A percentile compares a stretch with the other conserved stretches of the same genome.
phyloP scores from a whole-genome alignment of 2,113 vertebrate species.

The Erythrocercus mccallii region DNA sequence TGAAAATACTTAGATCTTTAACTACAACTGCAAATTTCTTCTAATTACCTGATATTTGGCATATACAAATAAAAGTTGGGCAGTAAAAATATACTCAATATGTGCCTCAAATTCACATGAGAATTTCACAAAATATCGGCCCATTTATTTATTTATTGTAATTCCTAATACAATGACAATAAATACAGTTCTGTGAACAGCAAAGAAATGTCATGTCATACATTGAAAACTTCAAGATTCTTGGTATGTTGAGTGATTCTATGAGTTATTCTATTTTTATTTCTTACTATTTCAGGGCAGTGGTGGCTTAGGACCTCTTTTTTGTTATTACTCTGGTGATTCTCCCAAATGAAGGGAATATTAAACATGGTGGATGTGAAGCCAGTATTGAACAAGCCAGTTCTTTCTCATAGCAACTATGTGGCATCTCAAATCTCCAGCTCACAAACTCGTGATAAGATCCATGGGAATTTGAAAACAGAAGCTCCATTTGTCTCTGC shows the following conservation, averaged over 20 bases:
- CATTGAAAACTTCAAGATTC: background rate
- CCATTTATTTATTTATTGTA: background rate
- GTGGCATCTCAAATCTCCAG: background rate
- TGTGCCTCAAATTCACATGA: accelerated
- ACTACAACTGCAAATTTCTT: background rate
- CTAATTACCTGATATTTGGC: background rate
- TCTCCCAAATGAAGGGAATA: background rate
- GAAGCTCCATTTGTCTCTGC: background rate
- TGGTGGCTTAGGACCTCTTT: background rate
- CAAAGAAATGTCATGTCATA: background rate
- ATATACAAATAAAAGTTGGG: background rate
- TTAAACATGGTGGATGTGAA: background rate
- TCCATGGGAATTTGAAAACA: background rate
- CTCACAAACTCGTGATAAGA: background rate
- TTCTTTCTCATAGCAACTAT: background rate
- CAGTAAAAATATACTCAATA: background rate
- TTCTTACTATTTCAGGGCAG: background rate
- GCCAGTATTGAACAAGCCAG: accelerated
- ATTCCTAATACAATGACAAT: background rate
- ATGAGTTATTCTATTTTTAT: background rate
- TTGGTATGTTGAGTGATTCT: background rate
- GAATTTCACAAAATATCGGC: background rate
- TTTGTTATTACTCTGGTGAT: background rate
- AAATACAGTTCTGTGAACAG: background rate
- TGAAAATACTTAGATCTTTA: background rate